phyloP scores from a whole-genome alignment of 2,888 invertebrate genomes.

The Megamerina dolium region DNA sequence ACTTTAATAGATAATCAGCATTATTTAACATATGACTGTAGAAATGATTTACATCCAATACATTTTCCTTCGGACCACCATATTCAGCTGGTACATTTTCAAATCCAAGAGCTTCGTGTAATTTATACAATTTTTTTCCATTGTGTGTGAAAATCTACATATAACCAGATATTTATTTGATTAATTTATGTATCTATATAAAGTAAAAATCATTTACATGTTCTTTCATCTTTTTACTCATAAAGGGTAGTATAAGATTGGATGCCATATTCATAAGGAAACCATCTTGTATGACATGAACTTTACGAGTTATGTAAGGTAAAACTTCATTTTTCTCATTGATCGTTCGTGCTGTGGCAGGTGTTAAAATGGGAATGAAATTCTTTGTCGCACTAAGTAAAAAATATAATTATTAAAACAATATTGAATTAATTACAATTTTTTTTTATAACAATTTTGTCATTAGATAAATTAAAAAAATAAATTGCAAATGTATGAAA shows the following conservation, averaged over 20 bases:
- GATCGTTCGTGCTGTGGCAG: conserved; percentile 33
- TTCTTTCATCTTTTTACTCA: conserved; percentile 40
- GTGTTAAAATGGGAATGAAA: conserved; percentile 35
- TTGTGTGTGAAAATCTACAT: conserved; percentile 38
- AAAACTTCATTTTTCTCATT: conserved; percentile 40
- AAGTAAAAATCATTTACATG: conserved; percentile 25
- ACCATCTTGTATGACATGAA: conserved; percentile 42
- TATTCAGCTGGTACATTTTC: conserved; percentile 40
- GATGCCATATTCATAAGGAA: conserved; percentile 39
- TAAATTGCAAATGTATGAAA: too few species aligned
- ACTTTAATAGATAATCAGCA: conserved; percentile 32
- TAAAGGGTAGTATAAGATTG: conserved; percentile 38
- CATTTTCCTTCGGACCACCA: conserved; percentile 39
- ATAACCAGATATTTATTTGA: neutral
- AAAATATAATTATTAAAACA: neutral
- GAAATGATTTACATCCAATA: conserved; percentile 34
- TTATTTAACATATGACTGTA: conserved; percentile 35
- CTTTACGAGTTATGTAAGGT: conserved; percentile 36
- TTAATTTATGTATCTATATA: too few species aligned
- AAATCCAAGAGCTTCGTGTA: conserved; percentile 39
- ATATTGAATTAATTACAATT: neutral
- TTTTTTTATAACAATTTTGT: neutral
- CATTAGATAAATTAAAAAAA: too few species aligned
- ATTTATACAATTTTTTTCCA: conserved; percentile 37
- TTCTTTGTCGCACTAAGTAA: conserved; percentile 33